Percentiles rank a stretch among this genome's conserved stretches.
phyloP scores from a whole-genome alignment of 2,797 vertebrate genomes.

The Percopsis omiscomaycus region DNA sequence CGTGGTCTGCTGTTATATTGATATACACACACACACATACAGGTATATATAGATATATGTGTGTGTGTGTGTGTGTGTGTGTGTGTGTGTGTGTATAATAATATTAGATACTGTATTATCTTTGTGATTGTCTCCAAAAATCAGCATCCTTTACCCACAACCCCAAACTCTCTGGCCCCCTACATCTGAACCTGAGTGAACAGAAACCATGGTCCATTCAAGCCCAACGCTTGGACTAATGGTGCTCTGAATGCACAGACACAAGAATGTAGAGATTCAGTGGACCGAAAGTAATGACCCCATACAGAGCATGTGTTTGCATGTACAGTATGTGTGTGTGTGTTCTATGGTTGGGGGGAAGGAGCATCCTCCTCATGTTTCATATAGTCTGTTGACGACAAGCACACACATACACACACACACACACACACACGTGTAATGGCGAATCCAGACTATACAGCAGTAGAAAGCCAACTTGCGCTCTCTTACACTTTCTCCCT shows the following conservation, averaged over 20 bases:
- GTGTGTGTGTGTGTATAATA: conserved; percentile 7
- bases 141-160: conserved; percentile 52
- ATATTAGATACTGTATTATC: conserved; percentile 35
- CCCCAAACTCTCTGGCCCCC: conserved; percentile 31
- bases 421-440: conserved; percentile 73
- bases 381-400: conserved; percentile 69
- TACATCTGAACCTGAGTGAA: conserved; percentile 61
- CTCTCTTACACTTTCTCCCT: conserved; percentile 43
- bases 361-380: conserved; percentile 44
- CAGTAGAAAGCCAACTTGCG: conserved; percentile 33
- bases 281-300: conserved; percentile 70
- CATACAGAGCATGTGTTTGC: conserved; percentile 64
- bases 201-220: conserved; percentile 71
- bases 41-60: too few species aligned
- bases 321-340: conserved; percentile 15
- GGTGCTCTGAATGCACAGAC: conserved; percentile 72
- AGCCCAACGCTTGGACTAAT: conserved; percentile 70
- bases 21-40: neutral
- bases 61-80: too few species aligned
- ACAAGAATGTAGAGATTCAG: conserved; percentile 68
- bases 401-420: conserved; percentile 68
- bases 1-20: conserved; percentile 31
- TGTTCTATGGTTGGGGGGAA: conserved; percentile 31
- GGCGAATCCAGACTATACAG: conserved; percentile 61
- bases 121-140: conserved; percentile 41